Percentiles rank a stretch among this genome's conserved stretches.
phyloP scores from a whole-genome alignment of 2,113 vertebrate species.

The Pelecanoides urinatrix region DNA sequence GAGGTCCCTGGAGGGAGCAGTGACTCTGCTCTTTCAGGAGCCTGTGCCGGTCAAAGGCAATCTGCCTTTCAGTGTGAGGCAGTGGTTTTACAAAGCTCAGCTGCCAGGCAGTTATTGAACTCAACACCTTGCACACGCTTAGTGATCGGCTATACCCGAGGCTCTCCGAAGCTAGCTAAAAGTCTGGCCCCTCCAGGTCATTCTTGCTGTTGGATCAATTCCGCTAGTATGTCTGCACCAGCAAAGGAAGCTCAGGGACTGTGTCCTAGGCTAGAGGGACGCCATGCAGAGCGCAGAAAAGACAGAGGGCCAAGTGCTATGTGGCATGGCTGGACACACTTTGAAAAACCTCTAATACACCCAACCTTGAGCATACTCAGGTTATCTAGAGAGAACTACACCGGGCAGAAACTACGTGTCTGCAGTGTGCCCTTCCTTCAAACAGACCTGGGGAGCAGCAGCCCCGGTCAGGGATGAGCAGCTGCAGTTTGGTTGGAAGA shows the following conservation, averaged over 20 bases:
- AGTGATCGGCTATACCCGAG: neutral
- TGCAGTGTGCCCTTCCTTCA: neutral
- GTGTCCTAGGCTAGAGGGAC: neutral
- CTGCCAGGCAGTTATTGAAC: neutral
- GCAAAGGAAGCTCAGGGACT: neutral
- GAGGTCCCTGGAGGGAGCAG: neutral
- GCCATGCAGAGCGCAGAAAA: neutral
- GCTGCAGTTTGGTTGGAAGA: neutral
- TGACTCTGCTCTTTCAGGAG: neutral
- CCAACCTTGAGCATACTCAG: neutral
- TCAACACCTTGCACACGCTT: neutral
- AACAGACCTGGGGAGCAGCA: neutral
- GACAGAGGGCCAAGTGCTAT: neutral
- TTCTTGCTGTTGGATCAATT: neutral
- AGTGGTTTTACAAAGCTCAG: neutral
- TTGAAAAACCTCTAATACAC: neutral
- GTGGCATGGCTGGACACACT: neutral
- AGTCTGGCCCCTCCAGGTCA: neutral
- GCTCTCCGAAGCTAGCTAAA: neutral
- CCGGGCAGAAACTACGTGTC: neutral
- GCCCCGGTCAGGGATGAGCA: accelerated
- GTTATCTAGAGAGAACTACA: neutral
- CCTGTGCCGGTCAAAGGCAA: neutral
- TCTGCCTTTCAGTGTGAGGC: neutral
- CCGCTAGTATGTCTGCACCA: neutral